Percentiles rank a stretch among this genome's conserved stretches.
Conservation (phyloP, 2,113 vertebrate genomes). For the Alligator sinensis region DNA sequence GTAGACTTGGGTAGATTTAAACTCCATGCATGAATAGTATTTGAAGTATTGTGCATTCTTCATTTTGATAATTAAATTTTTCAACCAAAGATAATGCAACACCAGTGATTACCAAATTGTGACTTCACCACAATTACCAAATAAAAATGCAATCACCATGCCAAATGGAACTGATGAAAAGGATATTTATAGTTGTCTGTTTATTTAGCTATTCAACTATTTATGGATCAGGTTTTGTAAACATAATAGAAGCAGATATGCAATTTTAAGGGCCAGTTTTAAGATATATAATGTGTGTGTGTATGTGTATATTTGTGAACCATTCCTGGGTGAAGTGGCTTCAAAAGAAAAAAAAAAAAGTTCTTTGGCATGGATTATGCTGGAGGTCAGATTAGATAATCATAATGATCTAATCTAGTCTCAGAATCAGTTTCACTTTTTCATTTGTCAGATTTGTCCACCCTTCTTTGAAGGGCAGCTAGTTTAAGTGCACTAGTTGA, state of each 20-base stretch:
- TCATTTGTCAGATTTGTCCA: background rate
- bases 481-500: background rate
- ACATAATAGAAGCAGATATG: background rate
- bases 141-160: too few species aligned
- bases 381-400: background rate
- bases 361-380: background rate
- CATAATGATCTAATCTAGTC: background rate
- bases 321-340: background rate
- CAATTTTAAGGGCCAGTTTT: background rate
- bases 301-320: background rate
- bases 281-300: background rate
- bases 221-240: too few species aligned
- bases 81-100: too few species aligned
- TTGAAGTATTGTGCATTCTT: background rate
- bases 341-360: background rate
- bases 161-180: background rate
- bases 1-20: background rate
- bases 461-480: background rate
- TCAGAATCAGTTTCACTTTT: background rate
- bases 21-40: background rate
- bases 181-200: background rate
- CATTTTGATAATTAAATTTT: too few species aligned
- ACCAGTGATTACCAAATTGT: too few species aligned
- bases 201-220: background rate
- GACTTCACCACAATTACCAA: too few species aligned